These are phyloP conservation scores for Drosophila putrida DNA, from an alignment of 2,888 invertebrate species.

Conservation along the genomic window DNA sequence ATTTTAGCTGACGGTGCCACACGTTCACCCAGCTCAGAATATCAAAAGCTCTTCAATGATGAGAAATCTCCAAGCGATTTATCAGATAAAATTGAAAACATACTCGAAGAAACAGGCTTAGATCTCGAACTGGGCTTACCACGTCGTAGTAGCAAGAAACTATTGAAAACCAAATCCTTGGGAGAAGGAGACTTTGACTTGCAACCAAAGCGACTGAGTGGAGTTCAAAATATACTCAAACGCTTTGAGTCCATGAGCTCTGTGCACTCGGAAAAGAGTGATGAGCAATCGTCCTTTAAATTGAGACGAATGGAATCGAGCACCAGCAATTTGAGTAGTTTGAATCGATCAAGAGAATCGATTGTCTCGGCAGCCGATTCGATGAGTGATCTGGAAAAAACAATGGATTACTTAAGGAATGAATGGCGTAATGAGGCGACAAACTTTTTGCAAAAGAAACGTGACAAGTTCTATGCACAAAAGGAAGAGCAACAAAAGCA, in stretches of 20 bases:
- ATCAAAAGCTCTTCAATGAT: constrained; percentile 83
- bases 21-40: constrained; percentile 84
- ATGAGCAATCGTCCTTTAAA: constrained; percentile 72
- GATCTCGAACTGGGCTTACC: constrained; percentile 80
- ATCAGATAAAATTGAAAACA: constrained; percentile 84
- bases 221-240: constrained; percentile 82
- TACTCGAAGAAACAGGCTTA: constrained; percentile 82
- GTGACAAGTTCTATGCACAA: constrained; percentile 78
- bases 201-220: constrained; percentile 55
- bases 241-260: constrained; percentile 84
- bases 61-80: constrained; percentile 85
- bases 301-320: constrained; percentile 82
- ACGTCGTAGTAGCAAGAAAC: constrained; percentile 70
- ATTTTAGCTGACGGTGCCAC: constrained; percentile 76
- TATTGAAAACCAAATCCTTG: constrained; percentile 80
- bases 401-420: constrained; percentile 84
- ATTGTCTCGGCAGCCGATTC: constrained; percentile 75
- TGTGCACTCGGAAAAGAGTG: constrained; percentile 72
- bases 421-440: constrained; percentile 84
- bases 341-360: constrained; percentile 82
- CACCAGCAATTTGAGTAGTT: constrained; percentile 79
- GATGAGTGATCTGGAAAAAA: constrained; percentile 83
- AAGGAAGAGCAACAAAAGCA: constrained; percentile 63
- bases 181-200: constrained; percentile 79
- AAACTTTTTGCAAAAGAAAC: constrained; percentile 84